These are phyloP conservation scores for Ditula angustiorana DNA, from an alignment of 2,888 invertebrate species.

Conservation along the genomic window DNA sequence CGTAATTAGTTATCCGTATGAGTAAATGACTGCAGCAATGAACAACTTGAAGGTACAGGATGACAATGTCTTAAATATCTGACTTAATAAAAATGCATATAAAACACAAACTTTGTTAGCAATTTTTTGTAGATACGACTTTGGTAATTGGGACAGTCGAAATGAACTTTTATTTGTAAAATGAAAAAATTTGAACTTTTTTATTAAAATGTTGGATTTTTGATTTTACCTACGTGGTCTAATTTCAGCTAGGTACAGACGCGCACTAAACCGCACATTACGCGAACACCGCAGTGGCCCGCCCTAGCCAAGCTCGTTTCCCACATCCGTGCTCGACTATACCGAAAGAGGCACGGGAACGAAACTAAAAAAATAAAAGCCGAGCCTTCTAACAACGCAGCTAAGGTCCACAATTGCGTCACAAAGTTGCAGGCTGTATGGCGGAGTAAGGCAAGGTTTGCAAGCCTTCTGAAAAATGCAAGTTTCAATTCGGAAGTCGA, in stretches of 20 bases:
- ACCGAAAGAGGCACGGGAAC: slow-evolving; percentile 19
- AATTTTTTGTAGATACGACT: too few relatives aligned
- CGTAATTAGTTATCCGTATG: too few relatives aligned
- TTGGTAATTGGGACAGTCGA: too few relatives aligned
- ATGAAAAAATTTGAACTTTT: too few relatives aligned
- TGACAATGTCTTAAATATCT: too few relatives aligned
- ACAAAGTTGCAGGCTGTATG: not conserved
- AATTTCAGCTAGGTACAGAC: slow-evolving; percentile 34
- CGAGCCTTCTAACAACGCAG: not conserved
- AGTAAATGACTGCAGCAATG: too few relatives aligned
- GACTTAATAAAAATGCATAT: too few relatives aligned
- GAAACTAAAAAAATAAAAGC: not conserved
- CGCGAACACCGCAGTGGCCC: slow-evolving; percentile 16
- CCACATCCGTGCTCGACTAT: slow-evolving; percentile 39
- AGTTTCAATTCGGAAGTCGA: slow-evolving; percentile 33
- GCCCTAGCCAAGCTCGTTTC: slow-evolving; percentile 35
- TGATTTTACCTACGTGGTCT: slow-evolving; percentile 8
- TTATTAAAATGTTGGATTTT: too few relatives aligned
- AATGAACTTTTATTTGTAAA: too few relatives aligned
- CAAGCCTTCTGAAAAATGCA: slow-evolving; percentile 38
- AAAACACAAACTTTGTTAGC: too few relatives aligned
- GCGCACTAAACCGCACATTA: slow-evolving; percentile 38
- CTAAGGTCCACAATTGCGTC: not conserved
- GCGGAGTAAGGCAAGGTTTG: slow-evolving; percentile 23
- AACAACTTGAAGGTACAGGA: too few relatives aligned